Evolutionary conservation across 2,113 vertebrate species (phyloP).

Genomic region (Ardeotis arabs): DNA sequence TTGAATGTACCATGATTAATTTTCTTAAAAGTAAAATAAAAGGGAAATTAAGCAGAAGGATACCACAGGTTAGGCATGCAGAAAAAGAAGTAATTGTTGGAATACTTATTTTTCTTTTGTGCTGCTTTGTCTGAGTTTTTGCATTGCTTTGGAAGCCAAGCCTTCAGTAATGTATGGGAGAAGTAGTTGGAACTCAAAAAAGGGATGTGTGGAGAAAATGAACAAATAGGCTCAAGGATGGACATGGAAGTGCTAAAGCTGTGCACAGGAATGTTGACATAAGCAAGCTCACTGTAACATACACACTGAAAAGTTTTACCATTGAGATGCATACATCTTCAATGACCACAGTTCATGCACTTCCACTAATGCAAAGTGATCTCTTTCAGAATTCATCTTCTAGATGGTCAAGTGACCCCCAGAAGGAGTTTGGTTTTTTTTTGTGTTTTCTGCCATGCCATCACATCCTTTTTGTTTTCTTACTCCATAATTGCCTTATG

Average conservation of each 20-base stretch:
- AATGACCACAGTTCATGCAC: neutral
- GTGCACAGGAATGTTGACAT: neutral
- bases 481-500: neutral
- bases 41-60: neutral
- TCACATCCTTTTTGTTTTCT: slow-evolving; percentile 34
- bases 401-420: neutral
- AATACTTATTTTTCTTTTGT: neutral
- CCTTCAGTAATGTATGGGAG: neutral
- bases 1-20: neutral
- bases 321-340: neutral
- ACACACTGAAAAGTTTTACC: neutral
- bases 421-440: neutral
- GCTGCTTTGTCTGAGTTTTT: neutral
- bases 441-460: slow-evolving; percentile 12
- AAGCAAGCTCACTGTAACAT: neutral
- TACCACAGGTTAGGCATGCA: neutral
- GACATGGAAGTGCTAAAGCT: neutral
- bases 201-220: neutral
- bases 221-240: neutral
- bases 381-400: neutral
- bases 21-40: neutral
- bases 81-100: neutral
- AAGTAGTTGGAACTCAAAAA: neutral
- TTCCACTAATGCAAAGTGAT: neutral
- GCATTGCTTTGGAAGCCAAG: neutral